Percentiles rank a stretch among this genome's conserved stretches.
phyloP scores from a whole-genome alignment of 2,888 invertebrate species.

The Beris morrisii region DNA sequence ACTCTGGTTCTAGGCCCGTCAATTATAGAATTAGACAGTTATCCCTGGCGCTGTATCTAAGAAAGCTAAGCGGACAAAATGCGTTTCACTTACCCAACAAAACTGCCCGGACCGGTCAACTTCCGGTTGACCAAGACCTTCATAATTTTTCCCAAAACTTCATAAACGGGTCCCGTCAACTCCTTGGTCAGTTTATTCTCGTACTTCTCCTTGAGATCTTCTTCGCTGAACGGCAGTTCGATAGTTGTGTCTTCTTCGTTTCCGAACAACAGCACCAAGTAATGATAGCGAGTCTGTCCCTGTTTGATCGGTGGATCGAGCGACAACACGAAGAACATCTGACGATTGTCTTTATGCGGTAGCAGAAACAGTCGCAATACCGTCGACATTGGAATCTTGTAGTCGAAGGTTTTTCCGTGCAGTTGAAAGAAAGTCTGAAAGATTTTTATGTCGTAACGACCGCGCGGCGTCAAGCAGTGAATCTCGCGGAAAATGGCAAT shows the following conservation, averaged over 20 bases:
- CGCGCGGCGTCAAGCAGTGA: conserved; percentile 95
- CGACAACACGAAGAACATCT: conserved; percentile 97
- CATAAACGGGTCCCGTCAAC: conserved; percentile 89
- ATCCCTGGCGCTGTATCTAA: too few relatives aligned
- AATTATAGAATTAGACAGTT: too few relatives aligned
- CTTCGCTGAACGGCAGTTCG: conserved; percentile 88
- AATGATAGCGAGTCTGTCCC: conserved; percentile 98
- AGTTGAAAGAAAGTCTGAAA: conserved; percentile 88
- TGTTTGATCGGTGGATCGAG: conserved; percentile 99
- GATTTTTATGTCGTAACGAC: conserved; percentile 89
- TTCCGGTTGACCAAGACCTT: conserved; percentile 92
- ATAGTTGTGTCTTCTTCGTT: conserved; percentile 92
- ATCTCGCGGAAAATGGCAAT: conserved; percentile 96
- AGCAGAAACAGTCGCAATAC: conserved; percentile 91
- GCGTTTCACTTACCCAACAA: conserved; percentile 71
- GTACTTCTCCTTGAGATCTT: conserved; percentile 90
- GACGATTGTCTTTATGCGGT: conserved; percentile 96
- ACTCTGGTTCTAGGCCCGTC: too few relatives aligned
- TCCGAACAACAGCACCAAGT: conserved; percentile 89
- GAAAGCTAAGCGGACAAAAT: too few relatives aligned
- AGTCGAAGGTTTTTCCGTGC: conserved; percentile 98
- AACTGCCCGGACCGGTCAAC: conserved; percentile 88
- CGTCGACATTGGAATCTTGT: conserved; percentile 98
- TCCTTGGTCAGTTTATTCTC: conserved; percentile 90
- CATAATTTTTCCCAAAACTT: conserved; percentile 95